Base-by-base conservation (phyloP, 2,797 vertebrate genomes). In the Rhabdomys pumilio region DNA sequence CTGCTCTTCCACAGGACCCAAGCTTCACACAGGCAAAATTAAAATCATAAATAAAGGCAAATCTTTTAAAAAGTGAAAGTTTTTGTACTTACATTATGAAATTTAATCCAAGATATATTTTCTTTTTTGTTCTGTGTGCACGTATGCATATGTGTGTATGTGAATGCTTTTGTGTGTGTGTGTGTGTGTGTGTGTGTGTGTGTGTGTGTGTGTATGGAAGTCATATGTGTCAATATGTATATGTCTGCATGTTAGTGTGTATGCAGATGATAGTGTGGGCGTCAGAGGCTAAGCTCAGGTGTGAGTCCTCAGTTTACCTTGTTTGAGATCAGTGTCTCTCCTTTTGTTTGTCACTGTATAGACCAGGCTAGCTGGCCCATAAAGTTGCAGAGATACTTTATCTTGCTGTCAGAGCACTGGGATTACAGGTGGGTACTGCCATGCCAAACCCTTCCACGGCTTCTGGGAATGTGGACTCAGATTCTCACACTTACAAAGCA, bases 61-160 rank as follows among this genome's bases (percentile, higher is more conserved):
- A 57, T 12, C 34, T 57, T 57, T 31, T 12, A 34, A 65, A 65
- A 31, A 90, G 44, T 67, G n/a, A 22, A 65, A 72, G 4, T 41
- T 80, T 91, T 91, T 88, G 0, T 57, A 59, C 11, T 79, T 94
- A 47, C 79, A 20, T 93, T 47, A 47, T 47, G 17, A 91, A 89
- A 81, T 93, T 81, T n/a, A 79, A n/a, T 84, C 3, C 55, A 50
- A 79, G 57, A 6, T 41, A 14, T 86, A 38, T n/a, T 75, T 44
- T 20, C 0, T 53, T 79, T n/a, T 65, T 38, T 57, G 20, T 81
- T 59, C 22, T 41, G 57, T 55, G 31, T 80, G 31, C 61, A 38
- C 61, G n/a, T 69, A 3, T 47, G 24, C 15, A n/a, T 69, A 3
- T 69, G 65, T 67, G 14, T 34, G 2, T 47, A 29, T n/a, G 17